A percentile compares a stretch with the other conserved stretches of the same genome.
Conservation (phyloP, 2,888 invertebrate genomes). For the Agriopis marginaria region DNA sequence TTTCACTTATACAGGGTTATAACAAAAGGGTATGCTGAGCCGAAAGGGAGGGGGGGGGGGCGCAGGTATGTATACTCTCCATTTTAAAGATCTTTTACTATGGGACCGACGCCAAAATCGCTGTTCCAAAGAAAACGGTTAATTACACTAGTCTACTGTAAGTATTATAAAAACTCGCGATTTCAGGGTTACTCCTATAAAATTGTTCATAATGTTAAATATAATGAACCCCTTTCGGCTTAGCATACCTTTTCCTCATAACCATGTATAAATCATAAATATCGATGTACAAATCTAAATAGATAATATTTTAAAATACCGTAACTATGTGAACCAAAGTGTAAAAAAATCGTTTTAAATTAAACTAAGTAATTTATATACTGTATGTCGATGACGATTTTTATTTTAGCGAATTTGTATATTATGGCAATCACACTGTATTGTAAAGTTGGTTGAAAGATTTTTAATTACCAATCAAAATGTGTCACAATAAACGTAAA, state of each 20-base stretch:
- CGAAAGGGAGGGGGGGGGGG: too few species aligned
- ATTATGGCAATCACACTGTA: slow-evolving; percentile 5
- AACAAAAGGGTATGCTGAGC: too few species aligned
- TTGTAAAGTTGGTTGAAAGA: not conserved
- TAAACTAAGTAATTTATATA: slow-evolving; percentile 39
- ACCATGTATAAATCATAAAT: slow-evolving; percentile 19
- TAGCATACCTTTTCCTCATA: not conserved
- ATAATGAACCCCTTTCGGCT: not conserved
- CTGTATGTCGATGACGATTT: slow-evolving; percentile 17
- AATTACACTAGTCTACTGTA: too few species aligned
- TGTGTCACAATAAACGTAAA: too few species aligned
- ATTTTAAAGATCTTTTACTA: too few species aligned
- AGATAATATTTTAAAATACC: slow-evolving; percentile 31
- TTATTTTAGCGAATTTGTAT: slow-evolving; percentile 22
- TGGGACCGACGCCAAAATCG: too few species aligned
- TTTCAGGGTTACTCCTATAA: too few species aligned
- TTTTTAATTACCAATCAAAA: not conserved
- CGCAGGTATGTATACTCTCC: too few species aligned
- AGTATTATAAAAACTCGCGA: too few species aligned
- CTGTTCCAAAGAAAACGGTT: too few species aligned
- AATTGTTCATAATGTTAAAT: too few species aligned
- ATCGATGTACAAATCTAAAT: slow-evolving; percentile 42
- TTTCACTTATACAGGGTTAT: too few species aligned
- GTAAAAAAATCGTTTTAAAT: slow-evolving; percentile 36
- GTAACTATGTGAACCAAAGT: slow-evolving; percentile 46